Evolutionary conservation across 2,797 vertebrate genomes (phyloP).

Genomic region (Arctocebus calabarensis): DNA sequence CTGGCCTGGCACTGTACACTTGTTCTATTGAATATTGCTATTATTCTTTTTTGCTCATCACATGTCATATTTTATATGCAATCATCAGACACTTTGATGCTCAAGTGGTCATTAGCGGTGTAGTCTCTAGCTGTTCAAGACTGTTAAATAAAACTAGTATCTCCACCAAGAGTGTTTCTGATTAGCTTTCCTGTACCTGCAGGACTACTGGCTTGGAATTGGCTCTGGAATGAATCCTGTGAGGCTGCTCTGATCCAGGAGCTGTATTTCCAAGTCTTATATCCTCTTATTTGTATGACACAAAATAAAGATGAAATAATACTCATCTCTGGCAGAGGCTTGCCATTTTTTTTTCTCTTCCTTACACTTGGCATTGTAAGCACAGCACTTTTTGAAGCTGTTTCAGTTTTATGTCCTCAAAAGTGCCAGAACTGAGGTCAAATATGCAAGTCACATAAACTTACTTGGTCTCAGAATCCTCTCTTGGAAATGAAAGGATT

Average conservation of each 20-base stretch:
- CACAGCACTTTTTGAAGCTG: not conserved
- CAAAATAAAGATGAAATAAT: slow-evolving; percentile 4
- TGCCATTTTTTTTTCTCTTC: not conserved
- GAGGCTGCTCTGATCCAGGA: not conserved
- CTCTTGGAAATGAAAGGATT: slow-evolving; percentile 14
- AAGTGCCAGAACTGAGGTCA: not conserved
- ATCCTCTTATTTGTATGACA: not conserved
- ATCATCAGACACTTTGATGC: slow-evolving; percentile 69
- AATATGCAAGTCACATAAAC: not conserved
- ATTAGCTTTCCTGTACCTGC: not conserved
- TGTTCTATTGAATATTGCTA: slow-evolving; percentile 53
- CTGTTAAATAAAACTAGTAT: slow-evolving; percentile 67
- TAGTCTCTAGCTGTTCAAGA: slow-evolving; percentile 67
- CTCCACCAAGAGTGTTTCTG: not conserved
- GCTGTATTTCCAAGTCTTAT: not conserved
- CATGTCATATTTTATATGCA: slow-evolving; percentile 68
- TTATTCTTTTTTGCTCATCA: slow-evolving; percentile 50
- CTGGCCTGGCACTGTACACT: not conserved
- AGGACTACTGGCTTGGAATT: not conserved
- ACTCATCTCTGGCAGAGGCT: not conserved
- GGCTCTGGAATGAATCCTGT: not conserved
- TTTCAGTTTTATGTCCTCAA: not conserved
- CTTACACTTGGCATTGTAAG: not conserved
- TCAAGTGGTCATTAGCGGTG: slow-evolving; percentile 71
- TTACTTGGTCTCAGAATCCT: not conserved